Evolutionary conservation across 2,888 invertebrate genomes (phyloP).

Genomic region (Bruchidius siliquastri): DNA sequence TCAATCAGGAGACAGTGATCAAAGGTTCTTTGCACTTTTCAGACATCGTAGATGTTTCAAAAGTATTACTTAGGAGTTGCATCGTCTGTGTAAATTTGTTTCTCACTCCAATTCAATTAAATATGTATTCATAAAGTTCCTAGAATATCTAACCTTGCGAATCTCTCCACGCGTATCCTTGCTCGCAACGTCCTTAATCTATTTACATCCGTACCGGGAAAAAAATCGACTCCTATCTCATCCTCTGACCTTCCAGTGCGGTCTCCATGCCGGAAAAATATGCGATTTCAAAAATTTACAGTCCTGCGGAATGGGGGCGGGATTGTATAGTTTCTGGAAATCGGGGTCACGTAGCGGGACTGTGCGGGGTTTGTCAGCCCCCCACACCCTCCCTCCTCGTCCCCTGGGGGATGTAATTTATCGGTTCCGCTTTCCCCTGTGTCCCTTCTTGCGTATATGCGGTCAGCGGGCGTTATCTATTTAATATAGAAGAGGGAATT

Average conservation of each 20-base stretch:
- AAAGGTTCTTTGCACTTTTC: too few species aligned
- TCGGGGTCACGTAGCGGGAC: not conserved
- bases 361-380: too few species aligned
- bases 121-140: too few species aligned
- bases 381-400: not conserved
- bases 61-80: too few species aligned
- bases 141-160: too few species aligned
- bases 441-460: not conserved
- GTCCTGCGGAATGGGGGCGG: not conserved
- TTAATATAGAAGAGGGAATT: not conserved
- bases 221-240: not conserved
- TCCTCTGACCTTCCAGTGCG: not conserved
- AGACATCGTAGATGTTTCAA: too few species aligned
- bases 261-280: not conserved
- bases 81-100: too few species aligned
- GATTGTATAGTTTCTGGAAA: not conserved
- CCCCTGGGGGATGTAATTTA: not conserved
- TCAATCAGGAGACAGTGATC: too few species aligned
- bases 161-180: not conserved
- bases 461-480: not conserved
- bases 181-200: not conserved
- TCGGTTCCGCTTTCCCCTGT: not conserved
- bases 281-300: not conserved
- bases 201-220: not conserved
- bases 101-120: too few species aligned